Base-by-base conservation (phyloP, 1,140 invertebrate genomes). In the Plutomurus gul region DNA sequence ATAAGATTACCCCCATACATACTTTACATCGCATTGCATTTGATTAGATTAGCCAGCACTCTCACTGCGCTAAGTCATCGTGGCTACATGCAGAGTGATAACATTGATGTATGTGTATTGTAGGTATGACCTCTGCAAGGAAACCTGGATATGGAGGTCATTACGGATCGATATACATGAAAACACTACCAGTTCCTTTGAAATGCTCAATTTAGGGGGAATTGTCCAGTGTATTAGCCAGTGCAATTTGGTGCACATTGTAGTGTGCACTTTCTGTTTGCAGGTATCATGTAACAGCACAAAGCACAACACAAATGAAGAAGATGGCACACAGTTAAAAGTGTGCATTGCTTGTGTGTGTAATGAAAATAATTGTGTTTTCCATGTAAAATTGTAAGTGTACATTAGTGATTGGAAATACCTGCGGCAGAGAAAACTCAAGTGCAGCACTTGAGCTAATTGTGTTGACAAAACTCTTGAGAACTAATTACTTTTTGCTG, bases 1-100 rank as follows among this genome's bases (percentile, higher is more conserved):
- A 65, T n/a, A 16, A 65, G 27, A 65, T 65, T 36, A 65, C 56
- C 56, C n/a, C n/a, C n/a, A n/a, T 65, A 36, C 56, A 65, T 65
- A 65, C 56, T 33, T 65, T 51, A 51, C 47, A 51, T 51, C 47
- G 25, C 47, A 51, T 51, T 65, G 36, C 56, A 65, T 65, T 65
- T 65, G 56, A 65, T 65, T 65, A 27, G 56, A 27, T 65, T 65
- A 65, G 56, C 27, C 27, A 33, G 56, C 36, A 27, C 36, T 65
- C 56, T 30, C 25, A 10, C 10, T 33, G 25, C 10, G 13, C 27
- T 33, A 13, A 1, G 6, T 4, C 25, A n/a, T 18, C 11, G 7
- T n/a, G 20, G 16, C 30, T 33, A 10, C 11, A 8, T n/a, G 22
- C 27, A 33, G n/a, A 47, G 6, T 18, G 20, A 46, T 18, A 18